A percentile compares a stretch with the other conserved stretches of the same genome.
Evolutionary conservation across 2,113 vertebrate species (phyloP).

Genomic region (Neoarius graeffei): DNA sequence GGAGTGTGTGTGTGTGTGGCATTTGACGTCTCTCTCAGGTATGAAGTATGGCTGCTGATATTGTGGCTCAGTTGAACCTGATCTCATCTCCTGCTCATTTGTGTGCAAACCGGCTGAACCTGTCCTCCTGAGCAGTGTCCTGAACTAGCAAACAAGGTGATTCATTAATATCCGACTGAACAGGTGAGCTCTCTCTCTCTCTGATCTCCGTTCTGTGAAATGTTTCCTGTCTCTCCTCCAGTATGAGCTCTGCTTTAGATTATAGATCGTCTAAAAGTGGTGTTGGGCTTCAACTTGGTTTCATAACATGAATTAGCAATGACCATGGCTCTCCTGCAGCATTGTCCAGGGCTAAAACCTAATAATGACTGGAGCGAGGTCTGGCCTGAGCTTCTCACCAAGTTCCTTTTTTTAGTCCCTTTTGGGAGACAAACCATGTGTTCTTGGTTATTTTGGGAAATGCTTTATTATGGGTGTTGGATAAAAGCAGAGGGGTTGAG

Average conservation of each 20-base stretch:
- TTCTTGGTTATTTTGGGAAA: background rate
- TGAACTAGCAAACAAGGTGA: constrained; percentile 19
- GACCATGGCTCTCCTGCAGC: background rate
- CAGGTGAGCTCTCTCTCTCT: background rate
- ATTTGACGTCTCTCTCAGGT: background rate
- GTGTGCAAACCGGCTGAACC: constrained; percentile 36
- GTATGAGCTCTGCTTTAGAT: background rate
- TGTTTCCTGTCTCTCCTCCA: background rate
- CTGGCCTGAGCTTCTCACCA: background rate
- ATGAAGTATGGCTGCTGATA: background rate
- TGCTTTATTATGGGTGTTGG: background rate
- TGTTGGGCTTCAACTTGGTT: background rate
- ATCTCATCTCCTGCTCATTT: constrained; percentile 7
- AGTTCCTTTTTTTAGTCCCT: background rate
- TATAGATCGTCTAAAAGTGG: background rate
- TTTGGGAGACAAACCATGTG: background rate
- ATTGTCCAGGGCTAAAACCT: constrained; percentile 18
- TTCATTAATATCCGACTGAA: background rate
- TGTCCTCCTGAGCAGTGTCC: background rate
- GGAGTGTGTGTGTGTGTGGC: background rate
- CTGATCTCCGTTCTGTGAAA: background rate
- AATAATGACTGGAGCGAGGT: constrained; percentile 13
- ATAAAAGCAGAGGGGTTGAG: background rate
- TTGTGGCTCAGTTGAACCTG: constrained; percentile 3
- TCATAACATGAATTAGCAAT: constrained; percentile 32